Evolutionary conservation across 2,888 invertebrate genomes (phyloP), one percentile per base, ranked within the genome.

Genomic region (Nomada hirtipes): DNA sequence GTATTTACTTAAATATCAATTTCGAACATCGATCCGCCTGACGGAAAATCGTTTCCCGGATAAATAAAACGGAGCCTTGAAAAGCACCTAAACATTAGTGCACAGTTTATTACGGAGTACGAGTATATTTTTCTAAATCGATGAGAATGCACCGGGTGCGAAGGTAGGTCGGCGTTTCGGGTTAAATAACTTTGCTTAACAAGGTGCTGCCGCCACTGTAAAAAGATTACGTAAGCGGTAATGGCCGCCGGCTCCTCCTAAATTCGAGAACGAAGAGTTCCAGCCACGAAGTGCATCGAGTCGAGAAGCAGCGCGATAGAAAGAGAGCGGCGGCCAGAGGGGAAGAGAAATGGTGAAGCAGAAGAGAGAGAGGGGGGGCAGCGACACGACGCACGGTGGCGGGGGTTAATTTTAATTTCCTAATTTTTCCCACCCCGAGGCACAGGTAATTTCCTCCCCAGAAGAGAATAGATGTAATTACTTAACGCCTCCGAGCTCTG

Each of bases 391-490:
- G 76, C 52, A 55, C 53, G 9, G 69, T 82, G 79, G 88, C 85
- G 88, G 90, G 91, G 91, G 91, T 90, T 93, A 92, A 93, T 93
- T 93, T 93, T 93, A 93, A 93, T 93, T 93, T 93, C 92, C 93
- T 92, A 92, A 93, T 92, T 93, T 93, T 93, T 92, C 90, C 90
- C 91, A 91, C 88, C 90, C 91, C 88, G 80, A 85, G 87, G 86
- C 87, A 82, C 88, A 89, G 91, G 92, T 92, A 92, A 93, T 93
- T 93, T 93, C 91, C 92, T 92, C 89, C 89, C 90, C 91, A 90
- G 92, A 91, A 92, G 92, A 93, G 93, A 93, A 93, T 92, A 93
- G 93, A 93, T 92, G 93, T 93, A 93, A 93, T 93, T 93, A 93
- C 93, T 93, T 93, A 93, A 93, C 93, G 93, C 93, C 93, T 93